Conservation (phyloP, 2,888 invertebrate species). For the Linyphia triangularis region DNA sequence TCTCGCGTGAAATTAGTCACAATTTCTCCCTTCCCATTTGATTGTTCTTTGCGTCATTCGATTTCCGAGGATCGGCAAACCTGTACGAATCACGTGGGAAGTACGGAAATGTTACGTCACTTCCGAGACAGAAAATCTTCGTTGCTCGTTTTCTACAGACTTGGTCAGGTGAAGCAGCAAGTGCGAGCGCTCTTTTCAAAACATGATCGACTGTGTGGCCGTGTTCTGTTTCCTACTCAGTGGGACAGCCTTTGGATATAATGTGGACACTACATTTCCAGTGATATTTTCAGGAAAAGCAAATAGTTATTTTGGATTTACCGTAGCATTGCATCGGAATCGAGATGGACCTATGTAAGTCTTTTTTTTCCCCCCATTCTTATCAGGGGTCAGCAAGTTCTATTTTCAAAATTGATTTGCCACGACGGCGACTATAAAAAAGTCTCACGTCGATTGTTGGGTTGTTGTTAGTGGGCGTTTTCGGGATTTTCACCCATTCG, state of each 20-base stretch:
- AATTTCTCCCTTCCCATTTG: neutral
- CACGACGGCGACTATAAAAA: no score
- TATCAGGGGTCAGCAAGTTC: no score
- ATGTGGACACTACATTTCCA: constrained; percentile 43
- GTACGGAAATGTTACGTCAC: constrained; percentile 29
- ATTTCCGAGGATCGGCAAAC: constrained; percentile 24
- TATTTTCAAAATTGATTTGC: no score
- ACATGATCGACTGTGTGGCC: no score
- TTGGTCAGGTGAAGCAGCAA: no score
- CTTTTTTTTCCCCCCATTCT: constrained; percentile 47
- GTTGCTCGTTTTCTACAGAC: constrained; percentile 18
- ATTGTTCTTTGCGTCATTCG: constrained; percentile 41
- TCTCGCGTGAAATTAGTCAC: neutral
- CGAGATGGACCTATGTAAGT: constrained; percentile 62
- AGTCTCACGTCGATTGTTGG: no score
- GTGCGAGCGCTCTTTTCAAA: no score
- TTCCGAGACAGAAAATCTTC: constrained; percentile 41
- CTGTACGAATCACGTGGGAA: constrained; percentile 43
- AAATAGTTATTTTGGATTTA: constrained; percentile 63
- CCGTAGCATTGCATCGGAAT: constrained; percentile 59
- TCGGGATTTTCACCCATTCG: no score
- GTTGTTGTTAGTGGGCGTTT: no score
- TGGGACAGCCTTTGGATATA: neutral
- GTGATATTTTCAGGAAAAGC: constrained; percentile 24
- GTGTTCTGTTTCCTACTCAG: neutral